Conservation (phyloP, 2,797 vertebrate species). For the Pantherophis vulpinus region DNA sequence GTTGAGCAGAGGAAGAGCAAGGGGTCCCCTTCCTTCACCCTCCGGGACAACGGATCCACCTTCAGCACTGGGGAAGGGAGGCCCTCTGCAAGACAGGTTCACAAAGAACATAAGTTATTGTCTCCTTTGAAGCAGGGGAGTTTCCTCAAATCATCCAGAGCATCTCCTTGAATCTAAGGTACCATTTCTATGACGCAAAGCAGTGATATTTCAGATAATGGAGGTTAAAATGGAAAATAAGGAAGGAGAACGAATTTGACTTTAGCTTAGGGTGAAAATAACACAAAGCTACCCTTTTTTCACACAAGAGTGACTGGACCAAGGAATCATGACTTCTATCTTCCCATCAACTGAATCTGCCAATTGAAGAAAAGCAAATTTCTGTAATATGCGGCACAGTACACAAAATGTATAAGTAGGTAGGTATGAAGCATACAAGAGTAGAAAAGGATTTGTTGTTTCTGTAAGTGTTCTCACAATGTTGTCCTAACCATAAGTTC, state of each 20-base stretch:
- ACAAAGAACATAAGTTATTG: neutral
- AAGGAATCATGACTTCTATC: neutral
- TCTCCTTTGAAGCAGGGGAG: neutral
- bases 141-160: neutral
- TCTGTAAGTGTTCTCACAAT: no score
- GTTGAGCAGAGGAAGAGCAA: neutral
- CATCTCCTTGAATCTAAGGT: no score
- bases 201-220: no score
- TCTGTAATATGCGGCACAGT: no score
- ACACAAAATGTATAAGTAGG: no score
- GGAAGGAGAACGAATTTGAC: no score
- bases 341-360: neutral
- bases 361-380: no score
- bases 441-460: no score
- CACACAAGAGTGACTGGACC: neutral
- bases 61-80: neutral
- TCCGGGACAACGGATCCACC: neutral
- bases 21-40: accelerated
- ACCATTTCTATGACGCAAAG: no score
- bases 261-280: no score
- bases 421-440: no score
- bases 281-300: neutral
- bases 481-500: no score
- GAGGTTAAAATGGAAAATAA: neutral
- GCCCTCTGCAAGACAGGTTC: neutral